A percentile compares a stretch with the other conserved stretches of the same genome.
Conservation (phyloP, 2,888 invertebrate species). For the Acrobasis consociella region DNA sequence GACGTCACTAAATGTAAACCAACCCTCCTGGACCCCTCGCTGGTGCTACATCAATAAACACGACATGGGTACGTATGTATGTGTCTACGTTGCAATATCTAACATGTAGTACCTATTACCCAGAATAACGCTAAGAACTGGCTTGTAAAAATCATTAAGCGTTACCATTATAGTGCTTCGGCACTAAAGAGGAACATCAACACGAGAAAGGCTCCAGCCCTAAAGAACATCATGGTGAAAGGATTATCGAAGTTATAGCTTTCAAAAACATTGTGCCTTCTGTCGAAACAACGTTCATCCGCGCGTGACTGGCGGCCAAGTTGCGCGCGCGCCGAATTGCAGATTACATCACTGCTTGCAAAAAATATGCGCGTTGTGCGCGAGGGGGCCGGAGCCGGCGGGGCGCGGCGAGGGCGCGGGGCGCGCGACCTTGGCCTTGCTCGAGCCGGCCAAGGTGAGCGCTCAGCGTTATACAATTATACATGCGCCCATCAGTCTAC, state of each 20-base stretch:
- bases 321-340: conserved; percentile 76
- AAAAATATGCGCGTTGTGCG: conserved; percentile 67
- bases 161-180: too few species aligned
- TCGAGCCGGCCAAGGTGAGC: conserved; percentile 77
- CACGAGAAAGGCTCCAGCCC: too few species aligned
- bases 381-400: conserved; percentile 33
- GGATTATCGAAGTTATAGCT: conserved; percentile 1
- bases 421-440: conserved; percentile 76
- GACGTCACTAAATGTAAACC: too few species aligned
- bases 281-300: conserved; percentile 33
- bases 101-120: too few species aligned
- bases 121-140: too few species aligned
- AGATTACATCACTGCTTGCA: conserved; percentile 77
- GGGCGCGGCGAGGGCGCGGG: conserved; percentile 35
- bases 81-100: too few species aligned
- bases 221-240: conserved; percentile 1
- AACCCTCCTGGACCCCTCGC: too few species aligned
- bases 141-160: too few species aligned
- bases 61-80: too few species aligned
- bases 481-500: conserved; percentile 77
- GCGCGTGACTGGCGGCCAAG: conserved; percentile 63
- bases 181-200: too few species aligned
- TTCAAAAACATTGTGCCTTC: conserved; percentile 5
- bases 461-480: conserved; percentile 67
- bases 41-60: too few species aligned